Percentiles rank a stretch among this genome's conserved stretches.
Evolutionary conservation across 35 echinoderm and acorn worm genomes (phyloP).

Genomic region (Hemicentrotus pulcherrimus): DNA sequence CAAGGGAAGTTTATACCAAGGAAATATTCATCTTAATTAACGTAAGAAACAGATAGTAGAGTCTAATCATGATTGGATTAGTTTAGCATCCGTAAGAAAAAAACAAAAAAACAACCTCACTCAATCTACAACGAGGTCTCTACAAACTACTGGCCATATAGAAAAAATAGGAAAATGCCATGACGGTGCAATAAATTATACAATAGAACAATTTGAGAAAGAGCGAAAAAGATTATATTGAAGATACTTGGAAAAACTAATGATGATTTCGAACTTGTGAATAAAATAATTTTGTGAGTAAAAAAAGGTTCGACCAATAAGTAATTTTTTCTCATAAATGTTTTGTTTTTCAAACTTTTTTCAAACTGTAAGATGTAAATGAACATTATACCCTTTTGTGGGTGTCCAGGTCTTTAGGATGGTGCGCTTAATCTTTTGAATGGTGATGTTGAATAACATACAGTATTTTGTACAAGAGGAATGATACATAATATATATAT

Average conservation of each 20-base stretch:
- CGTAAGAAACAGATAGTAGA: not conserved
- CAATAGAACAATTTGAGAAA: not conserved
- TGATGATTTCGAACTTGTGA: no score
- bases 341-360: no score
- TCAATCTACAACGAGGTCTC: not conserved
- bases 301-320: no score
- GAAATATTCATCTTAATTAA: not conserved
- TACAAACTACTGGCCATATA: not conserved
- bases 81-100: not conserved
- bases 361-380: not conserved
- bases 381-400: not conserved
- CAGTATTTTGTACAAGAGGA: not conserved
- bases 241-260: no score
- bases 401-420: not conserved
- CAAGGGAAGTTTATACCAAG: not conserved
- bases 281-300: no score
- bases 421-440: not conserved
- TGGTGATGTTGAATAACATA: not conserved
- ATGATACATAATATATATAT: constrained; percentile 6
- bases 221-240: no score
- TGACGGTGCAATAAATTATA: not conserved
- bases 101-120: not conserved
- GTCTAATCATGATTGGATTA: not conserved
- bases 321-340: no score
- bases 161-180: not conserved